Percentiles rank a stretch among this genome's conserved stretches.
phyloP scores from a whole-genome alignment of 2,113 vertebrate genomes.

The Actinemys pallida region DNA sequence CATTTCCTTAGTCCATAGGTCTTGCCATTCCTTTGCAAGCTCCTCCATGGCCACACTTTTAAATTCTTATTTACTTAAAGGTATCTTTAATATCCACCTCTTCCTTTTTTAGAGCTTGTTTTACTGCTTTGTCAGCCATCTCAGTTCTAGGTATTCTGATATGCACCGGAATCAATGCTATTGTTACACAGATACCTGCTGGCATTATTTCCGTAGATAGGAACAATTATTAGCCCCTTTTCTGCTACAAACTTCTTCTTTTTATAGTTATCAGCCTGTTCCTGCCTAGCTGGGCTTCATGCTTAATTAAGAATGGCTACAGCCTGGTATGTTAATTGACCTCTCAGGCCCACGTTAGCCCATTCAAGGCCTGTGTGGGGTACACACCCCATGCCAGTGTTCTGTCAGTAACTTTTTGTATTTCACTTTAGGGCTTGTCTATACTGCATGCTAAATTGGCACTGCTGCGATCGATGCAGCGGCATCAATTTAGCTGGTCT shows the following conservation, averaged over 20 bases:
- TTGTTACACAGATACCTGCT: not conserved
- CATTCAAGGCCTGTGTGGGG: not conserved
- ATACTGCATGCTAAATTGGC: too few species aligned
- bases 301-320: not conserved
- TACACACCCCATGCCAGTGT: not conserved
- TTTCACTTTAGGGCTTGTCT: not conserved
- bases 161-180: not conserved
- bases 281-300: not conserved
- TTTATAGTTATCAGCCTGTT: not conserved
- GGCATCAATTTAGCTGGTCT: too few species aligned
- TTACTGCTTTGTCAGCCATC: not conserved
- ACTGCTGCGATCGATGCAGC: too few species aligned
- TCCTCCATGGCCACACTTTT: not conserved
- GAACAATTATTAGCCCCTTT: not conserved
- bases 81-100: not conserved
- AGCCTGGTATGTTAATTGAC: not conserved
- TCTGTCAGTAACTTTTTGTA: not conserved
- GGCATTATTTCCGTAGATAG: not conserved
- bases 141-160: not conserved
- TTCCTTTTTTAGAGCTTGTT: not conserved
- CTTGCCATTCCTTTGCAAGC: not conserved
- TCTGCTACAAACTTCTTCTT: not conserved
- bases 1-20: not conserved
- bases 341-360: not conserved
- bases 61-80: not conserved